phyloP scores from a whole-genome alignment of 2,888 invertebrate genomes.

The Leptinotarsa rubiginosa region DNA sequence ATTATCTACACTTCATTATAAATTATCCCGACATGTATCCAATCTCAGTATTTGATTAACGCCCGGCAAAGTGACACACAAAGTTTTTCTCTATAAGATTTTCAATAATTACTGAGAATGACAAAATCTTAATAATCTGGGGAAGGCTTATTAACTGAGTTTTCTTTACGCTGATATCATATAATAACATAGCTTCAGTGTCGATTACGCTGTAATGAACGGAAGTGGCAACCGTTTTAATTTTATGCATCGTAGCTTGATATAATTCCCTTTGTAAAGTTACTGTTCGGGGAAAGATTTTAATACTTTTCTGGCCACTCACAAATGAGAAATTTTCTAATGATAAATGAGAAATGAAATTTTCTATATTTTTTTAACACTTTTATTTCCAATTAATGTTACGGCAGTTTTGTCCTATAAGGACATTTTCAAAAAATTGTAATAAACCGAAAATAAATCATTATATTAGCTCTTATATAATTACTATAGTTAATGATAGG shows the following conservation, averaged over 20 bases:
- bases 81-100: not conserved
- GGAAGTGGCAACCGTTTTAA: not conserved
- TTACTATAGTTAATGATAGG: too few relatives aligned
- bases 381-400: too few relatives aligned
- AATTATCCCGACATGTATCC: not conserved
- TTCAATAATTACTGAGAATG: not conserved
- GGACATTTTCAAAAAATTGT: too few relatives aligned
- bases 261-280: conserved; percentile 15
- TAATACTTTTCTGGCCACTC: not conserved
- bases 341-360: too few relatives aligned
- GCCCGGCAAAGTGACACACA: not conserved
- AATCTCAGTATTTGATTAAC: not conserved
- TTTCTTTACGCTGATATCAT: not conserved
- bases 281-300: conserved; percentile 8
- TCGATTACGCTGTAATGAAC: not conserved
- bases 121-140: not conserved
- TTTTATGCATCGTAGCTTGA: not conserved
- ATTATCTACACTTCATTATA: not conserved
- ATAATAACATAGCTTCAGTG: not conserved
- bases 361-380: too few relatives aligned
- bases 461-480: too few relatives aligned
- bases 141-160: not conserved
- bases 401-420: too few relatives aligned
- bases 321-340: not conserved
- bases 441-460: too few relatives aligned